Base-by-base conservation (phyloP, 2,113 vertebrate species). In the Urocitellus parryii region DNA sequence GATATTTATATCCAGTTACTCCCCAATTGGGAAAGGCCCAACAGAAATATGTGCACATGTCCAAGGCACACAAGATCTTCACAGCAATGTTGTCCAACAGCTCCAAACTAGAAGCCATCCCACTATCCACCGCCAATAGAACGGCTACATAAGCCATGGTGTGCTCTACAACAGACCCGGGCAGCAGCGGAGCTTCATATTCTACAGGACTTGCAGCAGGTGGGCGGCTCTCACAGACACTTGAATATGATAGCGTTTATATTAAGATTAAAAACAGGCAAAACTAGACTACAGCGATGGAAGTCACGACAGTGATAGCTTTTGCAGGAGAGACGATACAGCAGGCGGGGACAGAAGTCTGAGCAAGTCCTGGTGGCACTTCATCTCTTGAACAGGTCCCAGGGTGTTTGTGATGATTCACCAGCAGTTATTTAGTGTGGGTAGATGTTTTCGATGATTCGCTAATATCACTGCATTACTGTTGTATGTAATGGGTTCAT, bases 121-220 rank as follows among this genome's bases (percentile, higher is more conserved):
- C 2, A 11, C 8, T 32, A 39, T 12, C 17, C 53, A 48, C 22
- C 11, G 8, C 22, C 10, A 22, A 20, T 14, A 72, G 42, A n/a
- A 22, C 1, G 18, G 53, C 3, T 9, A 42, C 7, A 20, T 20
- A 11, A 13, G 14, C 22, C 32, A n/a, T 63, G 53, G 14, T 20
- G 8, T 48, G 29, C 16, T 51, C 56, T 42, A 5, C 37, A n/a
- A 18, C 2, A 58, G 67, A 56, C 48, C 20, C 9, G 5, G 0
- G 27, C 48, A 29, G 4, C 14, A 2, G 18, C 0, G 13, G 37
- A 67, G 94, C 24, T 29, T 0, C 53, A 9, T 3, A 8, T 14
- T 8, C 32, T 45, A 0, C 32, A 29, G 70, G 34, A 27, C 34
- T 67, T 20, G 48, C 42, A 18, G 4, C 2, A 51, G 37, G 27